phyloP scores from a whole-genome alignment of 1,140 invertebrate species.

The Diprion similis region DNA sequence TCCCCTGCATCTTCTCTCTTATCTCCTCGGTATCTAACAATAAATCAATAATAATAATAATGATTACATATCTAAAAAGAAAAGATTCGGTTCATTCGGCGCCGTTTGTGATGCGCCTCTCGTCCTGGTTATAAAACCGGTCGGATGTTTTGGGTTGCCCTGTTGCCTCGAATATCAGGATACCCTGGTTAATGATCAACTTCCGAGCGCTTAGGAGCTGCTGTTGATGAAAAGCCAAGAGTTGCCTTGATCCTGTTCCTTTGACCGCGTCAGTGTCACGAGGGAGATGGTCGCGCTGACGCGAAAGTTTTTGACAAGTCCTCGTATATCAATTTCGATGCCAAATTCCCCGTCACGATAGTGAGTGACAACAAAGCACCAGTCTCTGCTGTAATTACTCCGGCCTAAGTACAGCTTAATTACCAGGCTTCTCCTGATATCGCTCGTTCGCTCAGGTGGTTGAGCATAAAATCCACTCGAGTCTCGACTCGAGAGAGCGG shows the following conservation, averaged over 20 bases:
- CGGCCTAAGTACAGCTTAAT: slow-evolving; percentile 5
- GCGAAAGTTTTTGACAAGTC: too few species aligned
- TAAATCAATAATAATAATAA: too few species aligned
- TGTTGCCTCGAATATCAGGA: slow-evolving; percentile 8
- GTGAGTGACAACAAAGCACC: background rate
- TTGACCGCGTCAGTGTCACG: background rate
- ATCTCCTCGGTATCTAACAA: background rate
- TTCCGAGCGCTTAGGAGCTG: too few species aligned
- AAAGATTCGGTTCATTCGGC: too few species aligned
- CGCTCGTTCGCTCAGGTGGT: background rate
- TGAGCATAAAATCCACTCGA: background rate
- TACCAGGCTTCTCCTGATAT: background rate
- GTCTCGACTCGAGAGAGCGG: background rate
- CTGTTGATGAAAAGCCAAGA: too few species aligned
- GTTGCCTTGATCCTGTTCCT: background rate
- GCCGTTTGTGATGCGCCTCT: too few species aligned
- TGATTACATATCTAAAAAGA: too few species aligned
- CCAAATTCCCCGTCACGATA: background rate
- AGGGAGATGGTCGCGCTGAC: background rate
- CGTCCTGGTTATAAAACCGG: too few species aligned
- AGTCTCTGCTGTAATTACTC: background rate
- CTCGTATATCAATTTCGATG: too few species aligned
- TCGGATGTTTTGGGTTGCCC: background rate
- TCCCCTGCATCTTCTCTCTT: background rate
- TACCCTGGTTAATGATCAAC: too few species aligned